Evolutionary conservation across 2,888 invertebrate species (phyloP).

Genomic region (Parasteatoda lunata): DNA sequence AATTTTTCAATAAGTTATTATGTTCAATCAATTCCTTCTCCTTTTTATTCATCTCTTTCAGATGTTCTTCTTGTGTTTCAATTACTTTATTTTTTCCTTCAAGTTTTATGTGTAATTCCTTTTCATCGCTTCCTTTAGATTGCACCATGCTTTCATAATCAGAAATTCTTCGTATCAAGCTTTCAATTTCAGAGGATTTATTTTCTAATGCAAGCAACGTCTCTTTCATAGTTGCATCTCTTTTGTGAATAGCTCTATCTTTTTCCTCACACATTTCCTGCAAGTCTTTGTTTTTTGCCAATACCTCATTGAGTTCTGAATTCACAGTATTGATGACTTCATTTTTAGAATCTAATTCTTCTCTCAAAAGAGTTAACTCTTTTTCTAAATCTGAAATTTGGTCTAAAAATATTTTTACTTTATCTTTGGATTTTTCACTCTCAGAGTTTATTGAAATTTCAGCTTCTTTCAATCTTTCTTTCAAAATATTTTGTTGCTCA

Average conservation of each 20-base stretch:
- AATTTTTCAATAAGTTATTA: constrained; percentile 10
- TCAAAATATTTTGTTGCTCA: constrained; percentile 73
- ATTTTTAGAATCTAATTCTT: constrained; percentile 19
- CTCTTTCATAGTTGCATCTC: background rate
- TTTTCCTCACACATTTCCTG: constrained; percentile 4
- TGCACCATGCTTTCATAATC: background rate
- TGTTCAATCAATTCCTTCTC: constrained; percentile 26
- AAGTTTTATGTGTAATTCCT: background rate
- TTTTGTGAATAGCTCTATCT: constrained; percentile 7
- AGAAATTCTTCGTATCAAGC: constrained; percentile 13
- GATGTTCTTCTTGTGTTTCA: constrained; percentile 3
- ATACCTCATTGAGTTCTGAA: background rate
- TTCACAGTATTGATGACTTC: background rate
- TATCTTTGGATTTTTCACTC: constrained; percentile 31
- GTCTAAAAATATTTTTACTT: constrained; percentile 57
- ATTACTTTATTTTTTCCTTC: background rate
- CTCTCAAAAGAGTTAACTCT: constrained; percentile 53
- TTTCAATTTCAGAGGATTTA: constrained; percentile 9
- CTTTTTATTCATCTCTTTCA: constrained; percentile 18
- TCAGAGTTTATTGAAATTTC: constrained; percentile 7
- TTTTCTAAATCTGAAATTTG: constrained; percentile 65
- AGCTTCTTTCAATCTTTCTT: constrained; percentile 72
- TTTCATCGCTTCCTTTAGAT: constrained; percentile 3
- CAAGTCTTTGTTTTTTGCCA: constrained; percentile 5
- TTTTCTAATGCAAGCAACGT: background rate